Evolutionary conservation across 2,797 vertebrate species (phyloP), one percentile per base, ranked within the genome.

Genomic region (Pseudochromis fuscus): DNA sequence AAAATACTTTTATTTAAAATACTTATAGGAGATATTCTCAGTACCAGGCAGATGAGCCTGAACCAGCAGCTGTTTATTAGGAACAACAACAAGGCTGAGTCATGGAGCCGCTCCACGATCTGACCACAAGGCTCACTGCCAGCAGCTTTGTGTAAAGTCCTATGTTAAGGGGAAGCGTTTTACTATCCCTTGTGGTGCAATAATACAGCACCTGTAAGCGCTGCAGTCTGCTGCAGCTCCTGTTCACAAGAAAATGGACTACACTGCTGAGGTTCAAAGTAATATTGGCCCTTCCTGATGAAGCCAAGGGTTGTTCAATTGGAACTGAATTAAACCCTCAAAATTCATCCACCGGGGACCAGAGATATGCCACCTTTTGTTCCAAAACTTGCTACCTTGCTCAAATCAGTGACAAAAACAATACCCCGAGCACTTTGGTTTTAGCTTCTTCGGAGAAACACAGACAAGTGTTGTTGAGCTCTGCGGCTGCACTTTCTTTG

Each of bases 181-280:
- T 12, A 56, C 25, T 60, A 2, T 18, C 38, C 8, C 25, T 50
- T 75, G 46, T 65, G 64, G 55, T 78, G 66, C 19, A 74, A 21
- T 53, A 63, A 72, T 77, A 65, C 67, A 66, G 66, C 65, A 71
- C 37, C 56, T 56, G 40, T 44, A 53, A 58, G 37, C 57, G 49
- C 56, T 42, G 37, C 6, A 52, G 13, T 49, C 35, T 45, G 44
- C 56, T 61, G 55, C 46, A 75, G 46, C 60, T 38, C 48, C 46
- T 35, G 61, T 30, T 62, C n/a, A 46, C 35, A 72, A 52, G 55
- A 69, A 76, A 66, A 69, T 25, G 9, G 28, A 50, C 64, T 30
- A 24, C 30, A 44, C 30, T 67, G 60, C 50, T 46, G 69, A 77
- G 72, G 55, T 69, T 75, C 64, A 73, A 59, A 61, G 55, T 58